Evolutionary conservation across 2,888 invertebrate genomes (phyloP), one percentile per base, ranked within the genome.

Genomic region (Agriotes lineatus): DNA sequence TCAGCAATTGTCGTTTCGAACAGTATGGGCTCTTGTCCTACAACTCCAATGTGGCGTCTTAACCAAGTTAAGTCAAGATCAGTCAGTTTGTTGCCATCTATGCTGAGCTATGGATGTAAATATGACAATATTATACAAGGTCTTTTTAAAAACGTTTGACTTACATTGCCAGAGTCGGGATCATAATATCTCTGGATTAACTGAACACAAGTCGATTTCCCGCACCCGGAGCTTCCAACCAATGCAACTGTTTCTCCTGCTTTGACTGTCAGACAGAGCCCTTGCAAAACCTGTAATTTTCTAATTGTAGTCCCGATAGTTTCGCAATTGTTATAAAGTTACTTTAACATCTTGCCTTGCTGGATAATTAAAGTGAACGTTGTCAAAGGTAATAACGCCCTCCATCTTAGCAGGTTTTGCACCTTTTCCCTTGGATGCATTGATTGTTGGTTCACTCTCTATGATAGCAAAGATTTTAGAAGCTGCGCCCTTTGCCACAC

Each of bases 21-120:
- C 9, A 97, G 86, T 3, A 96, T 89, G 0, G 93, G 96, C 81
- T 97, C 96, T 85, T 97, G 97, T 0, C 95, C 94, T 0, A 97
- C 96, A 7, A 96, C 89, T 0, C 96, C 96, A 67, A 97, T 92
- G 76, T 93, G 91, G 12, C 87, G 86, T 33, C 97, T 88, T 25
- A 95, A 83, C 93, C 94, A 94, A 14, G 89, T 87, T 1, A 96
- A 86, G 75, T 96, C 94, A 10, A 96, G 82, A 35, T 90, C 87
- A 69, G 88, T 88, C 0, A 96, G 85, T 76, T 94, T 87, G 35
- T 86, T 82, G 0, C 89, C 90, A 77, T 94, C 94, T 4, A 95
- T 80, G 4, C 80, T 77, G 2, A 93, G 87, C 89, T 90, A 70
- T 12, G 67, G 72, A 25, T 0, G 18, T 30, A n/a, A n/a, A n/a